Evolutionary conservation across 2,888 invertebrate species (phyloP).

Genomic region (Lasioglossum oenotherae): DNA sequence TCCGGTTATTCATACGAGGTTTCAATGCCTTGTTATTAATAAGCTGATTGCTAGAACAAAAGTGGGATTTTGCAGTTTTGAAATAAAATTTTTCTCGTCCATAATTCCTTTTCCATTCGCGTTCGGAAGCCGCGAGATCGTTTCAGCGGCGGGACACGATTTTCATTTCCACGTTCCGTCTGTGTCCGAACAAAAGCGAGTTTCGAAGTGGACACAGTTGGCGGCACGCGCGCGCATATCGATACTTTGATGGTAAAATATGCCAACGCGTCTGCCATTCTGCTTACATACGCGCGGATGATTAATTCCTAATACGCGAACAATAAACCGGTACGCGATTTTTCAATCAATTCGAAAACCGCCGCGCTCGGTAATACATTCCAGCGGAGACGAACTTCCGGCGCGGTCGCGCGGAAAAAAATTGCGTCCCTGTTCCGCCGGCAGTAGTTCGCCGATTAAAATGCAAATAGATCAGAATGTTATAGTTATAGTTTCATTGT

Average conservation of each 20-base stretch:
- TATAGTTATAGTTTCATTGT: constrained; percentile 30
- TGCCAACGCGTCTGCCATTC: not conserved
- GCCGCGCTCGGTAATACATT: not conserved
- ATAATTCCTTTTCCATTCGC: not conserved
- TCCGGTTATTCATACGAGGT: not conserved
- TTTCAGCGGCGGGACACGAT: constrained; percentile 18
- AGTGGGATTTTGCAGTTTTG: not conserved
- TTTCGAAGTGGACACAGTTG: not conserved
- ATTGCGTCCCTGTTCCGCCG: constrained; percentile 3
- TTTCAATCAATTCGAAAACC: not conserved
- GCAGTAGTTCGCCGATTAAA: constrained; percentile 14
- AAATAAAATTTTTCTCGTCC: not conserved
- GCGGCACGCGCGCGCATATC: not conserved
- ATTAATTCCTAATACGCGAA: not conserved
- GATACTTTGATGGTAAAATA: constrained; percentile 9
- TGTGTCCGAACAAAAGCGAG: not conserved
- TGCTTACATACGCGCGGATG: constrained; percentile 6
- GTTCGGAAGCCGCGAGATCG: not conserved
- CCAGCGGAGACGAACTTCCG: not conserved
- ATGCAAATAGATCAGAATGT: constrained; percentile 50
- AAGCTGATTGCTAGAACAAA: not conserved
- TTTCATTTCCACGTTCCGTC: constrained; percentile 16
- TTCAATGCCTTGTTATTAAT: not conserved
- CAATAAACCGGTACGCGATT: not conserved
- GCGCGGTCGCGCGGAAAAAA: not conserved